Percentiles rank a stretch among this genome's conserved stretches.
phyloP scores from a whole-genome alignment of 2,797 vertebrate genomes.

The Brachymystax lenok region DNA sequence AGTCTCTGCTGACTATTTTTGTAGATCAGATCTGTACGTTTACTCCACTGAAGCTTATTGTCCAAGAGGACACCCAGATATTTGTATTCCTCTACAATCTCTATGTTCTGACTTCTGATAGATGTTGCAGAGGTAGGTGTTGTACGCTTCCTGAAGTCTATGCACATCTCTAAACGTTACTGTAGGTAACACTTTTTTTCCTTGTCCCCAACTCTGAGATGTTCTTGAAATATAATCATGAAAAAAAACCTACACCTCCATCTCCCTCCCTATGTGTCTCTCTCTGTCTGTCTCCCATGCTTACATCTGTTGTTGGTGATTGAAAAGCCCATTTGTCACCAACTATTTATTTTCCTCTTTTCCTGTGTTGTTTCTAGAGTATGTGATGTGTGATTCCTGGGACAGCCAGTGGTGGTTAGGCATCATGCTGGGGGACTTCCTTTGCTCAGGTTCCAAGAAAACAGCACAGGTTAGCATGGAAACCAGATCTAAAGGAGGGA shows the following conservation, averaged over 20 bases:
- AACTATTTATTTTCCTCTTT: constrained; percentile 62
- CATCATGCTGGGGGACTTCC: constrained; percentile 62
- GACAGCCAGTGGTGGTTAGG: constrained; percentile 61
- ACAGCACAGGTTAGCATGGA: constrained; percentile 46
- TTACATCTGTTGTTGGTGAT: constrained; percentile 61
- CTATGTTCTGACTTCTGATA: too few relatives aligned
- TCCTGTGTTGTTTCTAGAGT: constrained; percentile 42
- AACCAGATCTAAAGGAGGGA: constrained; percentile 61
- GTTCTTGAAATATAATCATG: constrained; percentile 9
- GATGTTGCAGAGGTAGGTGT: too few relatives aligned
- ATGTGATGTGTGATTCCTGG: constrained; percentile 63
- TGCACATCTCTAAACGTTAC: too few relatives aligned
- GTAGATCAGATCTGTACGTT: too few relatives aligned
- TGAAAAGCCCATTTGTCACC: constrained; percentile 43
- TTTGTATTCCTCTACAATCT: too few relatives aligned
- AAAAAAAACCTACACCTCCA: background rate
- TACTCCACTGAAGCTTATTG: too few relatives aligned
- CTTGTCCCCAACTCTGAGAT: constrained; percentile 17
- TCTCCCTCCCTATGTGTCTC: background rate
- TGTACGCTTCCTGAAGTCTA: too few relatives aligned
- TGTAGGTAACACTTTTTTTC: too few relatives aligned
- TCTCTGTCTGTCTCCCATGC: constrained; percentile 1
- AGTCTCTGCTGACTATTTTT: too few relatives aligned
- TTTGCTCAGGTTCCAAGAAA: constrained; percentile 71
- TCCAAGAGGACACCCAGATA: too few relatives aligned